A percentile compares a stretch with the other conserved stretches of the same genome.
Conservation (phyloP, 2,113 vertebrate species). For the Petrocephalus zakoni region DNA sequence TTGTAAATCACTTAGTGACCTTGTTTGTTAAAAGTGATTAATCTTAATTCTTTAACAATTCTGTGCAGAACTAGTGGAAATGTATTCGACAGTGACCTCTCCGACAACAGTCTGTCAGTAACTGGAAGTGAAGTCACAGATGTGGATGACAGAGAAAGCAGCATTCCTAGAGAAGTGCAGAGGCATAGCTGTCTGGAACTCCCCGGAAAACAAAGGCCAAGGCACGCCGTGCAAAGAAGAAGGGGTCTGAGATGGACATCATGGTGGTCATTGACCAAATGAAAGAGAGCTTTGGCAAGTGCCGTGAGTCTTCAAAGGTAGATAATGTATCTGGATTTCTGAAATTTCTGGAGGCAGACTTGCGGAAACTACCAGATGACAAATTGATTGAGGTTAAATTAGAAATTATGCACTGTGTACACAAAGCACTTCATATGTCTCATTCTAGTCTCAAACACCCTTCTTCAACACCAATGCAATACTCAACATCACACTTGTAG, state of each 20-base stretch:
- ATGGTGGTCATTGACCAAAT: neutral
- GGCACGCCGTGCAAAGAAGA: neutral
- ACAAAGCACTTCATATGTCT: neutral
- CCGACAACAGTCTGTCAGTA: too few relatives aligned
- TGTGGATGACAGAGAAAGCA: neutral
- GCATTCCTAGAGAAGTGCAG: neutral
- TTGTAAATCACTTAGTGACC: too few relatives aligned
- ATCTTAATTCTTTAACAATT: too few relatives aligned
- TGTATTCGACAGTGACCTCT: too few relatives aligned
- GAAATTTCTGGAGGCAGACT: neutral
- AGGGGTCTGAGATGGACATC: neutral
- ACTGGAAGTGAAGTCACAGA: neutral
- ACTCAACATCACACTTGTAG: too few relatives aligned
- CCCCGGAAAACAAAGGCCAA: neutral
- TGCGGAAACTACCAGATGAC: neutral
- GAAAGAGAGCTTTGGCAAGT: neutral
- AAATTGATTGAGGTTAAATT: neutral
- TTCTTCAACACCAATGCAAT: neutral
- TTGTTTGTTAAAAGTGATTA: too few relatives aligned
- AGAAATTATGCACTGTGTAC: neutral
- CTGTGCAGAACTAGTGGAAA: too few relatives aligned
- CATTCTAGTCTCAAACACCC: neutral
- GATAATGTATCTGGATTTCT: neutral
- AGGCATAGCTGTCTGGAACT: neutral
- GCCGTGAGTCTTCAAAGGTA: neutral